These are phyloP conservation scores for Hapalemur alaotrensis DNA, from an alignment of 2,797 vertebrate genomes.

Conservation along the genomic window DNA sequence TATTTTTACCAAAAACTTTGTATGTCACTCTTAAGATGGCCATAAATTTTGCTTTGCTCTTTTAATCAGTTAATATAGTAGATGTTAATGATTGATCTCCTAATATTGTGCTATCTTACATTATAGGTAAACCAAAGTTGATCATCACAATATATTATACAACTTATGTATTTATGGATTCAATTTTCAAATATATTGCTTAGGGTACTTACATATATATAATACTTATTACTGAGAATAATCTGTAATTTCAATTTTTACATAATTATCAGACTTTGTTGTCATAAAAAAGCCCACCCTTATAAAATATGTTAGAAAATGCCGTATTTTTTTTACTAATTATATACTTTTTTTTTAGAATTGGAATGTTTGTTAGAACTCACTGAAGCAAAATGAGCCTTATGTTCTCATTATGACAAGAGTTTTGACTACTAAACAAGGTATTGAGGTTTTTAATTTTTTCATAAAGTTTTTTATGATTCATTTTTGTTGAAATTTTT, in stretches of 20 bases:
- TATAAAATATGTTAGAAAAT: background rate
- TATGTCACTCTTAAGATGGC: background rate
- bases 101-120: background rate
- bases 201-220: background rate
- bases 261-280: background rate
- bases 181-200: background rate
- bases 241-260: background rate
- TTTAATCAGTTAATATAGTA: background rate
- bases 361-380: background rate
- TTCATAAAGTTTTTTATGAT: background rate
- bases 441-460: background rate
- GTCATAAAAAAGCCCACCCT: background rate
- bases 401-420: background rate
- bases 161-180: background rate
- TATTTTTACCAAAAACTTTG: background rate
- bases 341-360: background rate
- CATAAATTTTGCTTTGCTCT: background rate
- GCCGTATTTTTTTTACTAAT: background rate
- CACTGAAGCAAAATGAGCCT: background rate
- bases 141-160: background rate
- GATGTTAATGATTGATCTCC: background rate
- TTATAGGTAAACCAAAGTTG: background rate
- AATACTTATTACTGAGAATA: background rate
- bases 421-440: background rate
- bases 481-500: background rate